Base-by-base conservation (phyloP, 2,113 vertebrate genomes). In the Ellobius talpinus region DNA sequence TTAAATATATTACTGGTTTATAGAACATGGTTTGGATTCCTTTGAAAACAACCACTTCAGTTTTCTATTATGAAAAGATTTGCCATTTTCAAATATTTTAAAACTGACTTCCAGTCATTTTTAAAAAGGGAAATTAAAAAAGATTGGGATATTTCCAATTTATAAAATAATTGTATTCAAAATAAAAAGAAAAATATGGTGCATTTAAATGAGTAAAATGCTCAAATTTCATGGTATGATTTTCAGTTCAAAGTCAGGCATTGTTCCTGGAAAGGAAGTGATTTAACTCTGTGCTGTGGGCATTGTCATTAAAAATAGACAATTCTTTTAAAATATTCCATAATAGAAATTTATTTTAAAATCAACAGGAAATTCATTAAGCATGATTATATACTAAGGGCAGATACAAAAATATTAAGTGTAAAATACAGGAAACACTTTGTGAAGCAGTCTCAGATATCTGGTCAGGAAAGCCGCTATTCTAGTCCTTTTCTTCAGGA, bases 311-410 rank as follows among this genome's bases (percentile, higher is more conserved):
- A 77, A 95, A 94, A 94, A 39, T 90, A 96, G 78, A 39, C 77
- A 78, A 96, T 92, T 90, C 11, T 96, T 97, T 96, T 76, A 70
- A 97, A 97, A 96, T 77, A 94, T 42, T 55, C 42, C 82, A 93
- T 55, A 95, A 84, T 91, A 82, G 82, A 97, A 94, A 82, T 58
- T 70, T 79, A 36, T 92, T 96, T 94, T 90, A 89, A 97, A 95
- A 55, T 93, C 52, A 78, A 95, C 86, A 97, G 91, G 93, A 97
- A 97, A 93, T 97, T 93, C 88, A 97, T 96, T 94, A 93, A 95
- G 61, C 12, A 39, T 93, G 68, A 96, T 91, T 78, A 94, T 95
- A 96, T 82, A 97, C n/a, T 61, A 91, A 94, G 12, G 42, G 47
- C 0, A 0, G 87, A 96, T 78, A 82, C 91, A 89, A 85, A 76